Conservation (phyloP, 2,113 vertebrate genomes). For the Archocentrus centrarchus region DNA sequence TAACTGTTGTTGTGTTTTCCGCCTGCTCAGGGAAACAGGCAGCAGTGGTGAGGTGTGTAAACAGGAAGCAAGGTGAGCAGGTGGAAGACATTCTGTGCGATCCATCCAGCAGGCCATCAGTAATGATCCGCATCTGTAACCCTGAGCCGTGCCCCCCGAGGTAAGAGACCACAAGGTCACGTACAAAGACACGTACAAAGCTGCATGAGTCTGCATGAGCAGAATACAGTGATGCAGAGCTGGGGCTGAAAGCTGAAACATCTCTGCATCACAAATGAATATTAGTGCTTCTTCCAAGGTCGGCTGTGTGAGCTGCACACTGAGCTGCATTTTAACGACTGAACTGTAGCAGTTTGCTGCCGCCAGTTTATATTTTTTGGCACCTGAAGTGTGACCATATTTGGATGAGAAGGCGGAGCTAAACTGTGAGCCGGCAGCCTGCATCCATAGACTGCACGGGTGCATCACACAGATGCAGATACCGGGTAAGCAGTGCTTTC, state of each 20-base stretch:
- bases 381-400: too few relatives aligned
- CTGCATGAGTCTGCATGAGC: neutral
- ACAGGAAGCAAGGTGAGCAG: constrained; percentile 74
- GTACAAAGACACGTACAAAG: neutral
- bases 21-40: constrained; percentile 85
- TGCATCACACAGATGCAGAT: too few relatives aligned
- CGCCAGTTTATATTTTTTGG: too few relatives aligned
- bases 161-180: constrained; percentile 67
- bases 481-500: too few relatives aligned
- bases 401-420: too few relatives aligned
- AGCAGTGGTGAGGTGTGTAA: constrained; percentile 87
- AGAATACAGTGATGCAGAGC: neutral
- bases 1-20: neutral
- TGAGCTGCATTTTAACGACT: too few relatives aligned
- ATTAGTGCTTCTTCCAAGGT: neutral
- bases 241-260: neutral
- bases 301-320: too few relatives aligned
- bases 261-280: neutral
- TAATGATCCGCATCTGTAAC: constrained; percentile 85
- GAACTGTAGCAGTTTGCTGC: too few relatives aligned
- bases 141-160: constrained; percentile 86
- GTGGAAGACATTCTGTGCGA: constrained; percentile 85
- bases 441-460: too few relatives aligned
- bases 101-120: constrained; percentile 78
- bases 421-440: too few relatives aligned